phyloP scores from a whole-genome alignment of 1,140 invertebrate species.

The Aphaenogaster floridana region DNA sequence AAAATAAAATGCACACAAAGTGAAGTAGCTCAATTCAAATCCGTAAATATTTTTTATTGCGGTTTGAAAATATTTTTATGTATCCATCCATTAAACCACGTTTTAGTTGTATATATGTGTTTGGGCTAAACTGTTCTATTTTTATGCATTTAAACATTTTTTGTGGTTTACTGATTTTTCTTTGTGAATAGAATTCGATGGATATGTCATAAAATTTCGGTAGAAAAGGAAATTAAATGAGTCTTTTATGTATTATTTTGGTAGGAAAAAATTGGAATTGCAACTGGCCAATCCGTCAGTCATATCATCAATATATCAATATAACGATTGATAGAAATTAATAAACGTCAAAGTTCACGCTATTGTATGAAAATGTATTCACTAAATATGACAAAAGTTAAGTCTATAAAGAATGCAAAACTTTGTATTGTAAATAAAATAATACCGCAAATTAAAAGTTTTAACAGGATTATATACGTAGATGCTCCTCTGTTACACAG shows the following conservation, averaged over 20 bases:
- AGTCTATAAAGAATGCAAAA: not conserved
- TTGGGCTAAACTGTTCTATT: not conserved
- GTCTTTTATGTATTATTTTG: not conserved
- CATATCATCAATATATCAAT: not conserved
- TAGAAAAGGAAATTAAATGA: not conserved
- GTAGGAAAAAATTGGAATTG: not conserved
- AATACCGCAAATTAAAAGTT: slow-evolving; percentile 9
- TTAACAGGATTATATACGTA: not conserved
- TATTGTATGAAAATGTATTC: not conserved
- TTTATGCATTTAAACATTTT: not conserved
- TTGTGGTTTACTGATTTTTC: not conserved
- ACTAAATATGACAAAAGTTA: not conserved
- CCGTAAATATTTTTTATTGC: not conserved
- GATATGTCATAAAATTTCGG: not conserved
- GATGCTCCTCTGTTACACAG: not conserved
- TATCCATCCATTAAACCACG: not conserved
- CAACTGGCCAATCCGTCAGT: not conserved
- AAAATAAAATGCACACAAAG: not conserved
- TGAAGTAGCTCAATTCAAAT: not conserved
- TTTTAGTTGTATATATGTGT: not conserved
- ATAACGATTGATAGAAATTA: slow-evolving; percentile 3
- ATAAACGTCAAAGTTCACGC: not conserved
- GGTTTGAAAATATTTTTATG: not conserved
- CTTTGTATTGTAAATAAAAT: not conserved
- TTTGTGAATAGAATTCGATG: not conserved